These are phyloP conservation scores for Hapalemur alaotrensis DNA, from an alignment of 2,797 vertebrate species.

Conservation along the genomic window DNA sequence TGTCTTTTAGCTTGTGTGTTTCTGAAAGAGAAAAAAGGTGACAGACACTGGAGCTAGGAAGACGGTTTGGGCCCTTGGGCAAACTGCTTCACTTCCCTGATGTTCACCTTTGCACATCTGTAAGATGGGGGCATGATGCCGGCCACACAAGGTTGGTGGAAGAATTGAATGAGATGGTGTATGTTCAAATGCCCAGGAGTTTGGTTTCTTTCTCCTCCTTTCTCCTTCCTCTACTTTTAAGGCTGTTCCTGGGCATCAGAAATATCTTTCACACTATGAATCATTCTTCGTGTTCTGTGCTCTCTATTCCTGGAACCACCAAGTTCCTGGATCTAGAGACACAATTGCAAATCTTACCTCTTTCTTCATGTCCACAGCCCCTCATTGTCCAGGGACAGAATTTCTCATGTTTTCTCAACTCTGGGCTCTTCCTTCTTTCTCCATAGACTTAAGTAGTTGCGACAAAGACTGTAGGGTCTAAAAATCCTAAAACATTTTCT, in stretches of 20 bases:
- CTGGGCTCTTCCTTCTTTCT: neutral
- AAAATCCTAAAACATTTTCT: neutral
- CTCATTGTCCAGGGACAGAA: neutral
- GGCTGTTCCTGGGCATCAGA: neutral
- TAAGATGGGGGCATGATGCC: neutral
- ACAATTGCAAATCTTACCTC: neutral
- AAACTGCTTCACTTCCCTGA: neutral
- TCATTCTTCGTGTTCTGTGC: neutral
- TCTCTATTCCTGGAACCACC: neutral
- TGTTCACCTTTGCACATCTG: neutral
- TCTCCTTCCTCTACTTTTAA: neutral
- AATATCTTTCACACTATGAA: neutral
- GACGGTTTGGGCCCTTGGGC: neutral
- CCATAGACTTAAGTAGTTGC: neutral
- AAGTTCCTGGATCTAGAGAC: neutral
- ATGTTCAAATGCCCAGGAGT: rapidly evolving
- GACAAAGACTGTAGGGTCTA: rapidly evolving
- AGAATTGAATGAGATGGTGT: neutral
- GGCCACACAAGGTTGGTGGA: rapidly evolving
- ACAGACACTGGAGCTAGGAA: neutral
- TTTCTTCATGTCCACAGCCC: rapidly evolving
- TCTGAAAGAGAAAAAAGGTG: neutral
- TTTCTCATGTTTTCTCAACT: neutral
- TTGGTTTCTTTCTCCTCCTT: neutral
- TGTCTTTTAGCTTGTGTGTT: neutral